Evolutionary conservation across 2,113 vertebrate genomes (phyloP), one percentile per base, ranked within the genome.

Genomic region (Semicossyphus pulcher): DNA sequence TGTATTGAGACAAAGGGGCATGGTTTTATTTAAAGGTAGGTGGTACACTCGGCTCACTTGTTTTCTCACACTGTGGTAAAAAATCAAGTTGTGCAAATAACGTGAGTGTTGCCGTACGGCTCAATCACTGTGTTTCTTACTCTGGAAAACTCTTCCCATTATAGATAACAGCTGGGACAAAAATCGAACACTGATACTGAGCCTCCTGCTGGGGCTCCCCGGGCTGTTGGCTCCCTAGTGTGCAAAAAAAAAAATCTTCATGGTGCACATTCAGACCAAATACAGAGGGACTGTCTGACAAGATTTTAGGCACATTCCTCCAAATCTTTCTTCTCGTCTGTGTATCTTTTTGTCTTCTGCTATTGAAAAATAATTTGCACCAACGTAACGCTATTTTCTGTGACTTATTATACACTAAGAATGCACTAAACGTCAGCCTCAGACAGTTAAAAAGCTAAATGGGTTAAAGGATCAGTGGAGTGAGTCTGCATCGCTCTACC

Each of bases 401-500:
- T 42, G 16, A 73, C 21, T 41, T 34, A 51, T 32, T 18, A 8
- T 23, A 4, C 26, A 3, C 42, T 23, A 3, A 32, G 37, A 48
- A 67, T 47, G 9, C 39, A 4, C n/a, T 14, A 4, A 2, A n/a
- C 42, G 25, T 41, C 37, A 32, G 10, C 7, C 14, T 36, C 21
- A 10, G 21, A n/a, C 1, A 6, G 28, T 12, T 42, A 15, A 39
- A 61, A 12, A 28, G 39, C 32, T 44, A 15, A 20, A n/a, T 41
- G 5, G 25, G 47, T 59, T 67, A 52, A 42, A 76, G 25, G 7
- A 52, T 39, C 10, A 20, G 48, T 56, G 21, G 23, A 56, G 45
- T 31, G 12, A 29, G 41, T 67, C 18, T 53, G 9, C 48, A 6
- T 28, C 15, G 7, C 51, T 80, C 54, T 63, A 51, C 52, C 76